Base-by-base conservation (phyloP, 1,140 invertebrate species). In the Cyrtorhinus lividipennis region DNA sequence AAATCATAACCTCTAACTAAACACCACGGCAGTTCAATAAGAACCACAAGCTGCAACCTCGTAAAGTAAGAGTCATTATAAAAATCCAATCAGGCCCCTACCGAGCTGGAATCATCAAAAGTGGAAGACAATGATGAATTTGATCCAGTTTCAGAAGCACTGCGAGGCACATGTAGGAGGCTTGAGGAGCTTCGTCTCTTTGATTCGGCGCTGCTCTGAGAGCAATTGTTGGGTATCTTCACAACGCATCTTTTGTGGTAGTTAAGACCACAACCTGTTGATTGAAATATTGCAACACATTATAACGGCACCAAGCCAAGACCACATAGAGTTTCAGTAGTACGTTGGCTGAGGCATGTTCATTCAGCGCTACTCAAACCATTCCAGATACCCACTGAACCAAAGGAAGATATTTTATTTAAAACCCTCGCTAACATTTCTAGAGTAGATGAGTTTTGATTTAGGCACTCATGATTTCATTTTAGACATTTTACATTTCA, bases 201-300 rank as follows among this genome's bases (percentile, higher is more conserved):
- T 13, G 73, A 72, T 20, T 66, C 72, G 61, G 70, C 72, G 27
- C 76, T 71, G 27, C 71, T 71, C 66, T 79, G 77, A 64, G 79
- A 81, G 77, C 96, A 99, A 78, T 98, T 98, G 73, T 98, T 98
- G 23, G 95, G 95, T 65, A 98, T 92, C 77, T 98, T 98, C 65
- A 95, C 91, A 59, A 95, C 95, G 78, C 96, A 99, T 56, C 95
- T 80, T 75, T 99, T 99, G 78, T 98, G 96, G 78, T 94, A 99
- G 78, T 98, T 98, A 71, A 94, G 82, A 10, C 93, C 88, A 79
- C 95, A 99, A 67, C 92, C 93, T 96, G 74, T 30, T 74, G 74
- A 68, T 48, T 59, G 64, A 64, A 38, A 38, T 38, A 38, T 5
- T n/a, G n/a, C n/a, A n/a, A n/a, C n/a, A n/a, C n/a, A 45, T 45